Evolutionary conservation across 2,888 invertebrate genomes (phyloP).

Genomic region (Hydropsyche betteni): DNA sequence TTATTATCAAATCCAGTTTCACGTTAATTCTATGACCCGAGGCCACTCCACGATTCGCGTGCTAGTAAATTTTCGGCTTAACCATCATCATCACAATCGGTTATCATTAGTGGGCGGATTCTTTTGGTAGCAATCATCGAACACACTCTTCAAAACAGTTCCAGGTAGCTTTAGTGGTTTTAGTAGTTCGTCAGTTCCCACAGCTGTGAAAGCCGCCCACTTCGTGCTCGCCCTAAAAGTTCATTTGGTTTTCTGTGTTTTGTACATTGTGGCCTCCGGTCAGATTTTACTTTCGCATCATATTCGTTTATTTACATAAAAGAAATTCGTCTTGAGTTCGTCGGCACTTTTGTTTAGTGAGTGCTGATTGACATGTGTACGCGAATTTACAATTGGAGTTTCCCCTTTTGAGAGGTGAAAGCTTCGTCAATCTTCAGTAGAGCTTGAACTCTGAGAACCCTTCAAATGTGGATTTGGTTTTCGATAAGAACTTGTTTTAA

Average conservation of each 20-base stretch:
- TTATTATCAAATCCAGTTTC: constrained; percentile 37
- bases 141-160: background rate
- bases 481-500: background rate
- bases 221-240: background rate
- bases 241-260: background rate
- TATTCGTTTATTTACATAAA: constrained; percentile 34
- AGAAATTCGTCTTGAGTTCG: constrained; percentile 29
- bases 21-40: constrained; percentile 29
- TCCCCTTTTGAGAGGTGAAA: constrained; percentile 3
- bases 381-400: background rate
- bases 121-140: too few species aligned
- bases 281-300: constrained; percentile 43
- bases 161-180: constrained; percentile 7
- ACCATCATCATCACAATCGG: background rate
- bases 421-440: background rate
- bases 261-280: constrained; percentile 3
- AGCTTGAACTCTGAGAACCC: background rate
- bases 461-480: background rate
- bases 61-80: constrained; percentile 25
- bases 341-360: background rate
- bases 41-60: constrained; percentile 19
- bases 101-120: background rate
- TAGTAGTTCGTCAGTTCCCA: constrained; percentile 5
- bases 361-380: constrained; percentile 16
- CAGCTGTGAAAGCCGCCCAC: background rate